phyloP scores from a whole-genome alignment of 2,113 vertebrate species.

The Archilochus colubris region DNA sequence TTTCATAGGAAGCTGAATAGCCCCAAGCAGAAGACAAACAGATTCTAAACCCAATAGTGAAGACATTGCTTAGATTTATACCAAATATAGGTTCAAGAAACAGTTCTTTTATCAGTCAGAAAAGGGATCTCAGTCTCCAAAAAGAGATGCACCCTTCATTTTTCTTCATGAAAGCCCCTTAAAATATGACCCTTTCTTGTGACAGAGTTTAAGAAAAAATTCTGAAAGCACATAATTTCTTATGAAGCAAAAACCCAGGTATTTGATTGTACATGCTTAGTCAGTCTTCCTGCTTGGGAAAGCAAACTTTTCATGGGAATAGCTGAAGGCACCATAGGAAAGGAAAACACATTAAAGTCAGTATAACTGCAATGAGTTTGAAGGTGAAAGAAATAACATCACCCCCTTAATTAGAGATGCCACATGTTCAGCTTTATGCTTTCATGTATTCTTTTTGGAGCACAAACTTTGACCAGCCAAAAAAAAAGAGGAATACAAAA shows the following conservation, averaged over 20 bases:
- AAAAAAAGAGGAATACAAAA: not conserved
- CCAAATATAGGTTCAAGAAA: constrained; percentile 18
- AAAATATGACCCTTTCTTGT: not conserved
- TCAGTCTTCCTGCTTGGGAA: not conserved
- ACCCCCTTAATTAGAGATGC: not conserved
- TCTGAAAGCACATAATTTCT: not conserved
- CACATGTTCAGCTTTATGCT: not conserved
- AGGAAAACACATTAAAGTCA: not conserved
- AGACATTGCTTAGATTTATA: constrained; percentile 1
- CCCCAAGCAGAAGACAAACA: constrained; percentile 50
- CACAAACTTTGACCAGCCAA: not conserved
- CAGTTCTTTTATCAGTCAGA: not conserved
- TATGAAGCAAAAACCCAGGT: not conserved
- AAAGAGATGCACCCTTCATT: not conserved
- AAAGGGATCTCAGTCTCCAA: not conserved
- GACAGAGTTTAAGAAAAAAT: not conserved
- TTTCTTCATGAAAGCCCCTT: not conserved
- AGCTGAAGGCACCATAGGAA: not conserved
- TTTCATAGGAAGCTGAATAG: constrained; percentile 56
- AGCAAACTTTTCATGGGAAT: not conserved
- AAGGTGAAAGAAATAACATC: not conserved
- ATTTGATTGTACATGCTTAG: not conserved
- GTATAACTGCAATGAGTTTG: not conserved
- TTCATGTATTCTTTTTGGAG: not conserved
- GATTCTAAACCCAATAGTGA: constrained; percentile 7